These are phyloP conservation scores for Sceloporus undulatus DNA, from an alignment of 2,113 vertebrate species.

Conservation along the genomic window DNA sequence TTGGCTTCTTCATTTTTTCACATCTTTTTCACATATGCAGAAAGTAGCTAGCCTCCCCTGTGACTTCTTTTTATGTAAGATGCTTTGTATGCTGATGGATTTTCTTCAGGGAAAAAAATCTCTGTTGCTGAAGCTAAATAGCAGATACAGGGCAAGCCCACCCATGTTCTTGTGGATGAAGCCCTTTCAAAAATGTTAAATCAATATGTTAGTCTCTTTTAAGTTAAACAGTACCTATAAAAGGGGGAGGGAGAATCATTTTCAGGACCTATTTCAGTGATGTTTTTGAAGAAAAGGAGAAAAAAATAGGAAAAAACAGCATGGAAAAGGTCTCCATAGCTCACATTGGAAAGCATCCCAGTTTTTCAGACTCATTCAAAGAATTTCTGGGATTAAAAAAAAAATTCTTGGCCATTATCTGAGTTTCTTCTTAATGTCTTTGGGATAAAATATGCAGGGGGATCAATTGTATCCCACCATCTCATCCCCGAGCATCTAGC, in stretches of 20 bases:
- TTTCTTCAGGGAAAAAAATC: constrained; percentile 52
- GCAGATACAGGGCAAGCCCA: constrained; percentile 41
- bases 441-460: neutral
- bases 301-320: no score
- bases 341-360: neutral
- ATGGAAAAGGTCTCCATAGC: neutral
- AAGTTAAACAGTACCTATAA: constrained; percentile 25
- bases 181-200: constrained; percentile 57
- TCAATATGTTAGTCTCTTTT: constrained; percentile 56
- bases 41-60: constrained; percentile 19
- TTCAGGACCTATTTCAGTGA: neutral
- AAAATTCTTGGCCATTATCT: neutral
- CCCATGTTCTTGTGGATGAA: constrained; percentile 45
- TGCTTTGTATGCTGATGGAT: constrained; percentile 56
- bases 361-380: neutral
- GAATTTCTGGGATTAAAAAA: neutral
- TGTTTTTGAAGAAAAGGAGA: neutral
- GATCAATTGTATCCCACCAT: neutral
- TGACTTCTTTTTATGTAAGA: constrained; percentile 63
- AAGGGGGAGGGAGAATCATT: neutral
- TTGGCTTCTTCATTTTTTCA: neutral
- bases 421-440: no score
- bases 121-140: constrained; percentile 48
- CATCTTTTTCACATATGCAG: constrained; percentile 39
- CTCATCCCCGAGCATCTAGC: neutral